Evolutionary conservation across 2,888 invertebrate genomes (phyloP), one percentile per base, ranked within the genome.

Genomic region (Pseudococcus longispinus): DNA sequence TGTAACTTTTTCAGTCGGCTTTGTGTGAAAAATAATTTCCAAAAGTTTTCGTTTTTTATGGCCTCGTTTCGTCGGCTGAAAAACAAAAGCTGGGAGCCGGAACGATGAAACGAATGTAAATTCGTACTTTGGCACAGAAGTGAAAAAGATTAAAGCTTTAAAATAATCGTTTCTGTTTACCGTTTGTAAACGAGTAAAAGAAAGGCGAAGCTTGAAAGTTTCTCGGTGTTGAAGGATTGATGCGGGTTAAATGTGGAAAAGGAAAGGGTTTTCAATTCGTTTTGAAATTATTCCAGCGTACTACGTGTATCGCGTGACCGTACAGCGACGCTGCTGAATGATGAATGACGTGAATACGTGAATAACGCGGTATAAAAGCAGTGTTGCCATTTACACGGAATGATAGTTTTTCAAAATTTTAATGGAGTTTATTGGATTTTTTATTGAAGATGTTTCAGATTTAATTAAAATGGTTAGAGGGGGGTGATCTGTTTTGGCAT

Each of bases 81-180:
- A 37, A 80, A 20, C 23, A 11, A 20, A 37, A 37, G 51, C 3
- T 51, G n/a, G 15, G n/a, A 80, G 20, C 29, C 29, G 9, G n/a
- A 65, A 26, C 23, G 65, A 65, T 65, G 65, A 65, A 65, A 37
- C 80, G 29, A 80, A 32, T 80, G 20, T 42, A 37, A 80, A 80
- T 42, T 80, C 42, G 20, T 29, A 65, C 65, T 65, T 65, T 15
- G 65, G 65, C 26, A 15, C 65, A 26, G 13, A 13, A 65, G 65
- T 26, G 26, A 65, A 65, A 26, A 65, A 65, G 65, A 1, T 65
- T 26, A 65, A 60, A 65, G 65, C 65, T 26, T 6, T 65, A n/a
- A 65, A 26, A 26, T 65, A 65, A 65, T 65, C 65, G 65, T 65
- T 65, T 65, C 26, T 65, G 15, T 65, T 65, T 65, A 65, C 26